Percentiles rank a stretch among this genome's conserved stretches.
Evolutionary conservation across 2,797 vertebrate genomes (phyloP).

Genomic region (Meriones psammophilus): DNA sequence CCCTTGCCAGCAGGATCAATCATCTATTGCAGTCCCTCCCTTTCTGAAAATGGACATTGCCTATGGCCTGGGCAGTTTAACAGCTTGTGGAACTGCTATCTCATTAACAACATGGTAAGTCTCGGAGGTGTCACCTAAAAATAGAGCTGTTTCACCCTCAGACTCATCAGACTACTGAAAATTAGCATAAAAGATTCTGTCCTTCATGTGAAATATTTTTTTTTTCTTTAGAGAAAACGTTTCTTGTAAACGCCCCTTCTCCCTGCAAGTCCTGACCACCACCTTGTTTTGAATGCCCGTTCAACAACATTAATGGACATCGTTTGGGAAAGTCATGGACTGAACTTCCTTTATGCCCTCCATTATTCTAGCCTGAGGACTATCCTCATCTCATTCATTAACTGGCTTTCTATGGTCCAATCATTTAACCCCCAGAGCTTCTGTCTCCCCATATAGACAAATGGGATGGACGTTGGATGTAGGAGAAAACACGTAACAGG

Average conservation of each 20-base stretch:
- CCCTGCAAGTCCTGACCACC: not conserved
- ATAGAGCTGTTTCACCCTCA: not conserved
- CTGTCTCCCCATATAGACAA: conserved; percentile 4
- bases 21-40: not conserved
- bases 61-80: not conserved
- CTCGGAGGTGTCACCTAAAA: not conserved
- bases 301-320: not conserved
- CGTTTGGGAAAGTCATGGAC: not conserved
- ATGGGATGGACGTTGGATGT: no score
- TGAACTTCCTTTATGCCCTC: not conserved
- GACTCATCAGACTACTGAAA: not conserved
- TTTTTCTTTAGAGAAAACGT: not conserved
- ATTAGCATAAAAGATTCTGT: not conserved
- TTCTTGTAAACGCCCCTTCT: not conserved
- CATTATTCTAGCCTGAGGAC: not conserved
- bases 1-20: not conserved
- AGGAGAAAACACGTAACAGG: no score
- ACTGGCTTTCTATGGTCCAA: not conserved
- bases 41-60: not conserved
- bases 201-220: not conserved
- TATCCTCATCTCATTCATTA: not conserved
- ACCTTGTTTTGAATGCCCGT: not conserved
- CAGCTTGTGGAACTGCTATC: not conserved
- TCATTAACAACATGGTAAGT: not conserved
- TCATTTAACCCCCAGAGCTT: not conserved